Conservation (phyloP, 1,140 invertebrate genomes). For the Brachionus sp. region DNA sequence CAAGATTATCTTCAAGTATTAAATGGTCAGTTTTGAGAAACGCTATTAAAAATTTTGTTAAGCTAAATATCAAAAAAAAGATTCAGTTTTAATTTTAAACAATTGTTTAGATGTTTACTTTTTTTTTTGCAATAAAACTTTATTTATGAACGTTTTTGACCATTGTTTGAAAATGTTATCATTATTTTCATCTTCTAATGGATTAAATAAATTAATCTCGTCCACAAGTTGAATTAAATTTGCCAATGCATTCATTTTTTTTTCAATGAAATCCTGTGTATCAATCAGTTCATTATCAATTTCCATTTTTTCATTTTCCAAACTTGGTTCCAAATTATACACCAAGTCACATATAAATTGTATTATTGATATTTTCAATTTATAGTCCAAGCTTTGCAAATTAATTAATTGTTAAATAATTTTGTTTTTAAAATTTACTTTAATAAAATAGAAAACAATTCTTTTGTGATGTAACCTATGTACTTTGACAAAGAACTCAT, state of each 20-base stretch:
- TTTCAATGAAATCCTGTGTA: not conserved
- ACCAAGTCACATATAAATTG: not conserved
- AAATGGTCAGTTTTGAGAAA: constrained; percentile 21
- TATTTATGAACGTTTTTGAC: not conserved
- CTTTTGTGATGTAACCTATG: not conserved
- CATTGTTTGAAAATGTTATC: constrained; percentile 16
- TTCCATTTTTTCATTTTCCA: constrained; percentile 14
- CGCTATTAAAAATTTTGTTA: not conserved
- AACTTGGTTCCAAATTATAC: not conserved
- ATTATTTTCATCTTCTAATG: constrained; percentile 13
- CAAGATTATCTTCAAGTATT: constrained; percentile 24
- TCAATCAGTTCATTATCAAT: not conserved
- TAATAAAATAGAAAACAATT: not conserved
- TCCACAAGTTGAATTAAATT: not conserved
- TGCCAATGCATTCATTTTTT: not conserved
- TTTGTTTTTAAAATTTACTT: not conserved
- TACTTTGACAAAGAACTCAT: not conserved
- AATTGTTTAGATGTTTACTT: not conserved
- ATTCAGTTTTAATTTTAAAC: not conserved
- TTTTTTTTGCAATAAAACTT: not conserved
- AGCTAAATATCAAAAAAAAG: not conserved
- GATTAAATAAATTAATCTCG: constrained; percentile 29
- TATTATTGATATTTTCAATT: constrained; percentile 4
- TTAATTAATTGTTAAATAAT: not conserved
- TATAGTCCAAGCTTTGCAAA: constrained; percentile 1